A percentile compares a stretch with the other conserved stretches of the same genome.
These are phyloP conservation scores for Calephelis perditalis DNA, from an alignment of 2,888 invertebrate species.

Conservation along the genomic window DNA sequence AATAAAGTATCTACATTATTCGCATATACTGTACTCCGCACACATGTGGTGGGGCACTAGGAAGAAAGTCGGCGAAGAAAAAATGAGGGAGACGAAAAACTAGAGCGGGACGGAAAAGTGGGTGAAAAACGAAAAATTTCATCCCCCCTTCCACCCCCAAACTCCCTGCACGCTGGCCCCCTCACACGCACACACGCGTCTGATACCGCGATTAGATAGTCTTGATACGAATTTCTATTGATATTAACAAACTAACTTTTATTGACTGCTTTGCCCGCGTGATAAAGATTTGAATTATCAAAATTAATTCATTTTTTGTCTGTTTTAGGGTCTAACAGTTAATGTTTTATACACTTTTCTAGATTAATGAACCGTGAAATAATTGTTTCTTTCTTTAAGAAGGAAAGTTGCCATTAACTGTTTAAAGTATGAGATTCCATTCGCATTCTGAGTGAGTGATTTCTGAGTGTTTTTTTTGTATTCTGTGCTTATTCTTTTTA, in stretches of 20 bases:
- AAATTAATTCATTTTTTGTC: no score
- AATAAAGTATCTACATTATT: constrained; percentile 36
- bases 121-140: constrained; percentile 79
- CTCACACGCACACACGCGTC: constrained; percentile 68
- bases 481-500: no score
- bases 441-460: no score
- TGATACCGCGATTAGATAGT: constrained; percentile 29
- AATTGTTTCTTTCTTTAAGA: no score
- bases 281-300: no score
- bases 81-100: constrained; percentile 78
- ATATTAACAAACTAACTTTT: constrained; percentile 25
- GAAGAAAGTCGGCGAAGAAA: constrained; percentile 76
- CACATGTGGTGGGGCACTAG: constrained; percentile 78
- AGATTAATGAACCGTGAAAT: no score
- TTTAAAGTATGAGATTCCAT: no score
- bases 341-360: no score
- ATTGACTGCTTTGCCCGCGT: no score
- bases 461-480: no score
- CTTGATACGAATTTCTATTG: constrained; percentile 53
- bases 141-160: constrained; percentile 47
- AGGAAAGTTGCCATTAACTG: no score
- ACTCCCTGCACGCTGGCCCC: constrained; percentile 42
- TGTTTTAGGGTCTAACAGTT: no score
- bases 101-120: constrained; percentile 78
- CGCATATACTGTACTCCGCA: constrained; percentile 53